Evolutionary conservation across 2,797 vertebrate species (phyloP).

Genomic region (Limosa lapponica): DNA sequence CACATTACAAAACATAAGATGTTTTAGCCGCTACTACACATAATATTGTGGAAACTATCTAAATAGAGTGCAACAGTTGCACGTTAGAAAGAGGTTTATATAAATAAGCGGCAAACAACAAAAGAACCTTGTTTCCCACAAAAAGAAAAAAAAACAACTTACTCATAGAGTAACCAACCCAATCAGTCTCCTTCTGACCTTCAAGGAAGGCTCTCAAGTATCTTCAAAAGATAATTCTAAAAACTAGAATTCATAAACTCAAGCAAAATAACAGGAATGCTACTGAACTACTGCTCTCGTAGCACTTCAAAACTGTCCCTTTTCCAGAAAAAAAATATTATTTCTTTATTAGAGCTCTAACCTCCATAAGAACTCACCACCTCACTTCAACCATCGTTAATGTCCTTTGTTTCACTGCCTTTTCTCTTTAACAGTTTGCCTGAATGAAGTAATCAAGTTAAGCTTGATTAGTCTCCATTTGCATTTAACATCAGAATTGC

Average conservation of each 20-base stretch:
- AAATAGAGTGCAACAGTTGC: accelerated
- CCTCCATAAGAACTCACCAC: accelerated
- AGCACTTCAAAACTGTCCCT: accelerated
- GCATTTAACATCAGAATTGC: neutral
- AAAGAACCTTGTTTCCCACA: accelerated
- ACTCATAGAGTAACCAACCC: accelerated
- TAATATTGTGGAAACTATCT: accelerated
- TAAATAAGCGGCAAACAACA: accelerated
- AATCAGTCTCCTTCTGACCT: neutral
- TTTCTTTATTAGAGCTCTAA: accelerated
- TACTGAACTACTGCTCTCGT: accelerated
- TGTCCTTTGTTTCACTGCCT: accelerated
- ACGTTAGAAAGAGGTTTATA: accelerated
- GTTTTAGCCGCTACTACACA: accelerated
- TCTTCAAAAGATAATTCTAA: accelerated
- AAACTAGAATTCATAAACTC: neutral
- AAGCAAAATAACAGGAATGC: accelerated
- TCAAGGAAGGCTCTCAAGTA: neutral
- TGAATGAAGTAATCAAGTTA: neutral
- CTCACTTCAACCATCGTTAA: accelerated
- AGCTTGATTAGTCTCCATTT: neutral
- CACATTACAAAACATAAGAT: accelerated
- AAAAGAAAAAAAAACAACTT: accelerated
- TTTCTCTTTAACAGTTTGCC: neutral
- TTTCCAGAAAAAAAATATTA: accelerated